phyloP scores from a whole-genome alignment of 2,113 vertebrate species.

The Rhizomys pruinosus region DNA sequence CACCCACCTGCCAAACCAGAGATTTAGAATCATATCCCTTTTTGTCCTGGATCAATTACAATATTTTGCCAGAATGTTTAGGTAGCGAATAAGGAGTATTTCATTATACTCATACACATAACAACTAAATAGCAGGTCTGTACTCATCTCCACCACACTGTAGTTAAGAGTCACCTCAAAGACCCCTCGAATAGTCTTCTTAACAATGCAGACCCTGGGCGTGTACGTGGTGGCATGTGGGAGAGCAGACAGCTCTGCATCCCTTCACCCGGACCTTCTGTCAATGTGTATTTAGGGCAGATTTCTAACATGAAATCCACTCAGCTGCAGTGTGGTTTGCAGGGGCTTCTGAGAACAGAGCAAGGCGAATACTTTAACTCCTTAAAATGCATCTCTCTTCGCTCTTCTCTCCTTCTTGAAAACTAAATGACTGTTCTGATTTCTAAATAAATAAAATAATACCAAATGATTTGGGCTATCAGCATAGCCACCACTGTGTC shows the following conservation, averaged over 20 bases:
- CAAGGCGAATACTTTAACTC: not conserved
- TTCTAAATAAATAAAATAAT: not conserved
- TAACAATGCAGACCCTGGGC: conserved; percentile 68
- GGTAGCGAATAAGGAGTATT: conserved; percentile 78
- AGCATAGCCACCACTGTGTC: too few relatives aligned
- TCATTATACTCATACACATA: conserved; percentile 75
- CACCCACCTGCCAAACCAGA: conserved; percentile 59
- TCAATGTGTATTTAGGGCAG: conserved; percentile 78
- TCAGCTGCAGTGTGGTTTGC: conserved; percentile 27
- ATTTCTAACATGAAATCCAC: conserved; percentile 54
- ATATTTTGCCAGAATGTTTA: conserved; percentile 70
- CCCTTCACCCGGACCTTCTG: conserved; percentile 67
- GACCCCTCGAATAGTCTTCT: conserved; percentile 56
- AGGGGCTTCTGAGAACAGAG: conserved; percentile 29
- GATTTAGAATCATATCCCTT: conserved; percentile 63
- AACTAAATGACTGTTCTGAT: not conserved
- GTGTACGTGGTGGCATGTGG: not conserved
- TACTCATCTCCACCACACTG: too few relatives aligned
- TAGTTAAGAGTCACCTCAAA: conserved; percentile 64
- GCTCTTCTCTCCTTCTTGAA: conserved; percentile 55
- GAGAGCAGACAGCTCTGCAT: conserved; percentile 48
- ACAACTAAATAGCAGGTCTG: conserved; percentile 71
- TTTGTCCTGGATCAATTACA: conserved; percentile 79
- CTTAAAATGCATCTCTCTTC: conserved; percentile 67
- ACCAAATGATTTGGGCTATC: too few relatives aligned